Conservation (phyloP, 1,140 invertebrate species). For the Sarcophaga peregrina region DNA sequence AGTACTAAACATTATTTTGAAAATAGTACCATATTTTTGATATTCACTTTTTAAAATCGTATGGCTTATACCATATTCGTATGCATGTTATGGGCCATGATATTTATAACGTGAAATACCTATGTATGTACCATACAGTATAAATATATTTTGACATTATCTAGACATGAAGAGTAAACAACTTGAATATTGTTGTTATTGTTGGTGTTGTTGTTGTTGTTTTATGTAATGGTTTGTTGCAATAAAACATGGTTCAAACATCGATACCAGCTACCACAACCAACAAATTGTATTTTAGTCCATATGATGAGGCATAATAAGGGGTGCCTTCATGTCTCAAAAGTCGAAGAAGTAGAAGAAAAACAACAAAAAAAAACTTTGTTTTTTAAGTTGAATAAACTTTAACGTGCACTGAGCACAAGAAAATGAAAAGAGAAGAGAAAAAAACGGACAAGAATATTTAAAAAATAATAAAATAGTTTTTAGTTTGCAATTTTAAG, state of each 20-base stretch:
- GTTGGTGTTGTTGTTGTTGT: neutral
- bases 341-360: neutral
- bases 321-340: slow-evolving; percentile 23
- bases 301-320: neutral
- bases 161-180: slow-evolving; percentile 24
- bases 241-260: slow-evolving; percentile 14
- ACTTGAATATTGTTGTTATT: neutral
- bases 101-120: slow-evolving; percentile 1
- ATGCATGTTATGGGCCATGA: neutral
- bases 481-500: too few species aligned
- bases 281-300: slow-evolving; percentile 17
- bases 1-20: too few species aligned
- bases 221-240: neutral
- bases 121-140: too few species aligned
- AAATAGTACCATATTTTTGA: too few species aligned
- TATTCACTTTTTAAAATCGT: too few species aligned
- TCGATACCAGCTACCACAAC: neutral
- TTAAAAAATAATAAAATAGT: too few species aligned
- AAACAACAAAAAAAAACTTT: neutral
- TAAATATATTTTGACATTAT: neutral
- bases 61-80: too few species aligned
- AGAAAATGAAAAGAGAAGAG: neutral
- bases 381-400: slow-evolving; percentile 12
- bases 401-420: neutral
- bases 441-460: too few species aligned